Base-by-base conservation (phyloP, 30 jellyfish, hydroid and myxozoan species). In the Sanderia malayensis region DNA sequence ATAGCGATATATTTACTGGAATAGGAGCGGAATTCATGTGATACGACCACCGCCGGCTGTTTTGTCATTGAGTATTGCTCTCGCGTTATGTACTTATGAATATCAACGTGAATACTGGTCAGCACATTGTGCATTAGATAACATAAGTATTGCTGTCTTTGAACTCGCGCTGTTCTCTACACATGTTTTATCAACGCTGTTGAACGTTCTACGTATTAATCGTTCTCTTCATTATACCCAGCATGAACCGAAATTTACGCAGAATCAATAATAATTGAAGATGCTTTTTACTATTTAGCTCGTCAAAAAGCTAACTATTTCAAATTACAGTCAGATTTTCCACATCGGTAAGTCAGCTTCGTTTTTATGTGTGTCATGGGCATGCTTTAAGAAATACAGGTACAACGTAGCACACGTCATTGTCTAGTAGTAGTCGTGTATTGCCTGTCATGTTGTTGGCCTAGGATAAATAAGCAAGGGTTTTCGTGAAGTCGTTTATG, bases 161-260 rank as follows among this genome's bases (percentile, higher is more conserved):
- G 31, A 21, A 44, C 24, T 74, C 86, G 52, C 52, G 10, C 86
- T 24, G 86, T 45, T 19, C 19, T 20, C 19, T 61, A 13, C 24
- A 34, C 76, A 33, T 22, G 58, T 21, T 46, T 60, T 26, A 73
- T 74, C 78, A 29, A 58, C 60, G 77, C 76, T 74, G 86, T 58
- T 52, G 86, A 74, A 74, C 27, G 32, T 24, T 74, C 70, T 58
- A 58, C 61, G 30, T 73, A 37, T 58, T 15, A 0, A 58, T 47
- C 46, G 34, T 68, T 59, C 1, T 18, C 44, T 21, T 45, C 22
- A 37, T 37, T 37, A n/a, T n/a, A 4, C 74, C 47, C 86, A 74
- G 86, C 86, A 60, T 45, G 86, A 58, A 33, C 24, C 61, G 76
- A 76, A 74, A 55, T 47, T 74, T 74, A 37, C 52, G 52, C 52